Base-by-base conservation (phyloP, 2,888 invertebrate genomes). In the Leptopilina drosophilae region DNA sequence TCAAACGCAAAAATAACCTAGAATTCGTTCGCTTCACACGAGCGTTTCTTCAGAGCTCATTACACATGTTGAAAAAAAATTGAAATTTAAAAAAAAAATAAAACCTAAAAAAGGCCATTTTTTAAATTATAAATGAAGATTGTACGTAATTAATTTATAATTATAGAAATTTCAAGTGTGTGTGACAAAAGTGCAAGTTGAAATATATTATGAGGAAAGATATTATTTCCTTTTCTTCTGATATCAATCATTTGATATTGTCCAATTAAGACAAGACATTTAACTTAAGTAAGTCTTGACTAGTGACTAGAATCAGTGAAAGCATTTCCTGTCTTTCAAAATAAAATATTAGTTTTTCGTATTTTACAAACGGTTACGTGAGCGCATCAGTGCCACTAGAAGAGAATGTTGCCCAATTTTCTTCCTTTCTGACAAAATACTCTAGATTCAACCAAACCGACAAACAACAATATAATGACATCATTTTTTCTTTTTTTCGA, bases 291-390 rank as follows among this genome's bases (percentile, higher is more conserved):
- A 33, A 33, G 14, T 59, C 56, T 73, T 11, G 40, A 73, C 40
- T 73, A n/a, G 73, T 73, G 33, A 73, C 53, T 56, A 59, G 49
- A 69, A 56, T 81, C 82, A 85, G 88, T 88, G 87, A 87, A 86
- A 87, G 85, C 85, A 86, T 88, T 89, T 89, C 88, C 89, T 88
- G 84, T 88, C 86, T 86, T 88, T 87, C 86, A 83, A 85, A 84
- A 84, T 82, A 80, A 78, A 82, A 83, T 81, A 83, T 84, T 84
- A 81, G 80, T 78, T 81, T 82, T 81, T 77, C 66, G 81, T 75
- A 33, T 40, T 49, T 64, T 46, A 40, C 42, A 62, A 33, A 42
- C 33, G 53, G 67, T 80, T 79, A 82, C 77, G 81, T 80, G 82
- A 82, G 65, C 76, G 76, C 65, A 40, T 78, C 65, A 76, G 76